These are phyloP conservation scores for Oryzias curvinotus DNA, from an alignment of 2,113 vertebrate genomes.

Conservation along the genomic window DNA sequence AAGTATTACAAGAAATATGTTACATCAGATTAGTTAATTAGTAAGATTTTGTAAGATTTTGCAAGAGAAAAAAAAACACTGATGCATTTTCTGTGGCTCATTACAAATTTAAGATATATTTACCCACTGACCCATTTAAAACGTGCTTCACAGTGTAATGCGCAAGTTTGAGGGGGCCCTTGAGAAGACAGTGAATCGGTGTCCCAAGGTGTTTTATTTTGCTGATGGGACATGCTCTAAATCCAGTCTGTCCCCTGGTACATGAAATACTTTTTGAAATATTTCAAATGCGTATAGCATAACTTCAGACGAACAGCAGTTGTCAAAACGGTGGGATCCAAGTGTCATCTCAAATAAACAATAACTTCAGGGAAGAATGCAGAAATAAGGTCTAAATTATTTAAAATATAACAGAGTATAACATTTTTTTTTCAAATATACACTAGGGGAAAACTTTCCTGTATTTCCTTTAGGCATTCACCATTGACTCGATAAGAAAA, in stretches of 20 bases:
- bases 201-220: slow-evolving; percentile 3
- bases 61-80: no score
- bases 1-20: background rate
- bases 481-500: no score
- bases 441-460: no score
- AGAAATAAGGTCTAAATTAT: background rate
- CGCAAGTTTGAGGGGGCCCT: background rate
- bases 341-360: background rate
- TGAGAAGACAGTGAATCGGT: slow-evolving; percentile 1
- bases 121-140: slow-evolving; percentile 3
- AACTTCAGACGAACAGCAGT: background rate
- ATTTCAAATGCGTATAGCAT: slow-evolving; percentile 5
- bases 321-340: background rate
- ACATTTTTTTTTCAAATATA: no score
- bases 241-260: slow-evolving; percentile 1
- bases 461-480: no score
- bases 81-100: background rate
- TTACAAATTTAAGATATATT: background rate
- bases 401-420: background rate
- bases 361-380: background rate
- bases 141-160: background rate
- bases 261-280: background rate
- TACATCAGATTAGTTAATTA: background rate
- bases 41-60: background rate
- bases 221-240: slow-evolving; percentile 20